Evolutionary conservation across 2,888 invertebrate genomes (phyloP), one percentile per base, ranked within the genome.

Genomic region (Notodonta ziczac): DNA sequence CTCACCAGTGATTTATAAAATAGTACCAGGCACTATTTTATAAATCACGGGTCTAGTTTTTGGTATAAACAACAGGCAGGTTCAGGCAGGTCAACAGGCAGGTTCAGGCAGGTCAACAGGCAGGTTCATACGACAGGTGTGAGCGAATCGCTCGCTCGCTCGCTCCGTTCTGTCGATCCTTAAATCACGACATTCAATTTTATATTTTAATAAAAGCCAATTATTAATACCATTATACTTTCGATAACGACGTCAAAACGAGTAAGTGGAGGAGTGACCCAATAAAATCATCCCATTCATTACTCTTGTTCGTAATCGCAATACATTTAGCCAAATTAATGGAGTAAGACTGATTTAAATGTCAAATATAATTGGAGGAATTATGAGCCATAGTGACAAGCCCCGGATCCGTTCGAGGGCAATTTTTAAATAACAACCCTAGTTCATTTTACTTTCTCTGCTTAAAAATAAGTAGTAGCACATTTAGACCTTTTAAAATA

Each of bases 301-400:
- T 70, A 70, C 61, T 63, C 60, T 61, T 44, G n/a, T 9, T 66
- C 62, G 58, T 67, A 70, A 63, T 65, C 60, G 68, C 61, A 60
- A 70, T 67, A 66, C 53, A 68, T 76, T 78, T 73, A 65, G 56
- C 59, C 72, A 80, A 80, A 80, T 83, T 83, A 80, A 76, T 59
- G 74, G 46, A 76, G 69, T 71, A 65, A 53, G 62, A 73, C 65
- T 12, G 61, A 75, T 67, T 76, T 62, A 80, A 83, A 83, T 81
- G 81, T 76, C 79, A 81, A 71, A 81, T 69, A 66, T 81, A 82
- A 82, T 82, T 79, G 71, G 74, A 66, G 66, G 67, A 79, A 82
- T 82, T 81, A 72, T 72, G 69, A 60, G 70, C 74, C 74, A 79
- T 72, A 75, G 16, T 10, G 24, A 24, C 24, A 51, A 24, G 24